Conservation (phyloP, 2,888 invertebrate species). For the Xestia xanthographa region DNA sequence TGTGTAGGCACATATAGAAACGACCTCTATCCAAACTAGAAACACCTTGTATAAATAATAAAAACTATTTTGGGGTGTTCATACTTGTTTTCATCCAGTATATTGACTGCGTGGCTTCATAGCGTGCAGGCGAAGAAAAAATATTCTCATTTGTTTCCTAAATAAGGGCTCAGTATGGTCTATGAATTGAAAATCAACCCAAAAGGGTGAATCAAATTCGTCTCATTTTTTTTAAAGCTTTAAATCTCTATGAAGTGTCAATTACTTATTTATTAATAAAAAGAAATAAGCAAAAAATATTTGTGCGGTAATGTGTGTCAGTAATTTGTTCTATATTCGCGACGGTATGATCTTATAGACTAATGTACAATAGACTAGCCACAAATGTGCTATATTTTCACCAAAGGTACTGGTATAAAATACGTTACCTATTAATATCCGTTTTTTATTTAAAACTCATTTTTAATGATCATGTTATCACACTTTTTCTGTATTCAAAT, state of each 20-base stretch:
- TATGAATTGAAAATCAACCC: not conserved
- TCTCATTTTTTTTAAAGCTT: not conserved
- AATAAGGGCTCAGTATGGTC: not conserved
- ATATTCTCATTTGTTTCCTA: slow-evolving; percentile 12
- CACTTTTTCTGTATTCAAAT: slow-evolving; percentile 26
- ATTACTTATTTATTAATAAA: slow-evolving; percentile 21
- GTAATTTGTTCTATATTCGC: slow-evolving; percentile 32
- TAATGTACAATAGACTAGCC: slow-evolving; percentile 55
- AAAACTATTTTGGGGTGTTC: not conserved
- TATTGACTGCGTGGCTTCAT: not conserved
- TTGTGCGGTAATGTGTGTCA: slow-evolving; percentile 25
- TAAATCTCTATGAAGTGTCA: slow-evolving; percentile 33
- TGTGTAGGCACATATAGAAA: not conserved
- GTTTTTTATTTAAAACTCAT: slow-evolving; percentile 35
- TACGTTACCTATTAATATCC: slow-evolving; percentile 38
- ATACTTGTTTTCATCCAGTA: not conserved
- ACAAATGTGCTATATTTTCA: slow-evolving; percentile 61
- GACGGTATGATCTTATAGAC: slow-evolving; percentile 28
- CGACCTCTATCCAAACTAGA: not conserved
- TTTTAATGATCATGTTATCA: slow-evolving; percentile 28
- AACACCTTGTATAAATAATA: not conserved
- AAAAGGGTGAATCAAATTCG: slow-evolving; percentile 11
- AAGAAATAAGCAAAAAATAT: slow-evolving; percentile 17
- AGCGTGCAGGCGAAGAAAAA: not conserved
- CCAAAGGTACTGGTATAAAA: slow-evolving; percentile 60